These are phyloP conservation scores for Scaptomyza graminum DNA, from an alignment of 1,140 invertebrate genomes.

Conservation along the genomic window DNA sequence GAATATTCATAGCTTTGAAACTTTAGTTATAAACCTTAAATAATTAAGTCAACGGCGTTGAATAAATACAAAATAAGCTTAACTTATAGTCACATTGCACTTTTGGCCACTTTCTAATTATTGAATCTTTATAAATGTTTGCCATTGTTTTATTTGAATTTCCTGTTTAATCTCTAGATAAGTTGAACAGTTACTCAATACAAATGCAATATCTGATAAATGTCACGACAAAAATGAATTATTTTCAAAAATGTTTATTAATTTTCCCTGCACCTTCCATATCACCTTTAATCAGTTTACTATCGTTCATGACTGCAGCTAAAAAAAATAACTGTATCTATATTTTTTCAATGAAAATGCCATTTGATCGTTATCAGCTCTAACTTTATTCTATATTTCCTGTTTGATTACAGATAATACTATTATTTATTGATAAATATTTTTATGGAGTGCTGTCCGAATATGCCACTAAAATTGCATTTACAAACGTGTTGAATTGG, in stretches of 20 bases:
- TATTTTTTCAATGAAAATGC: neutral
- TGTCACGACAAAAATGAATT: neutral
- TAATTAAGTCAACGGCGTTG: too few relatives aligned
- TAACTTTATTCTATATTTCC: conserved; percentile 41
- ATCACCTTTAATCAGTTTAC: too few relatives aligned
- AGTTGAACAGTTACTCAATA: neutral
- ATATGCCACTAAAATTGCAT: neutral
- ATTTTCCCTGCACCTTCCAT: too few relatives aligned
- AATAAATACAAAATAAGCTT: too few relatives aligned
- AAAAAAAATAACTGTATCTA: too few relatives aligned
- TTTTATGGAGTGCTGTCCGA: neutral
- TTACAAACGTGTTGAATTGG: neutral
- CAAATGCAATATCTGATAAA: neutral
- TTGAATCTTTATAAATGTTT: neutral
- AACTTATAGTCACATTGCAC: neutral
- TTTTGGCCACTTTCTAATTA: neutral
- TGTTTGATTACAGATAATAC: conserved; percentile 29
- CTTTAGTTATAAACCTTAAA: too few relatives aligned
- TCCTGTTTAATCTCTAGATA: neutral
- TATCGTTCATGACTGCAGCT: neutral
- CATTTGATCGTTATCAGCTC: conserved; percentile 22
- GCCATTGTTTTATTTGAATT: neutral
- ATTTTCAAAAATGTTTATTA: neutral
- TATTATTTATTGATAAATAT: conserved; percentile 27
- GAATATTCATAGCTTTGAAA: too few relatives aligned